phyloP scores from a whole-genome alignment of 2,113 vertebrate genomes.

The Columbina picui region DNA sequence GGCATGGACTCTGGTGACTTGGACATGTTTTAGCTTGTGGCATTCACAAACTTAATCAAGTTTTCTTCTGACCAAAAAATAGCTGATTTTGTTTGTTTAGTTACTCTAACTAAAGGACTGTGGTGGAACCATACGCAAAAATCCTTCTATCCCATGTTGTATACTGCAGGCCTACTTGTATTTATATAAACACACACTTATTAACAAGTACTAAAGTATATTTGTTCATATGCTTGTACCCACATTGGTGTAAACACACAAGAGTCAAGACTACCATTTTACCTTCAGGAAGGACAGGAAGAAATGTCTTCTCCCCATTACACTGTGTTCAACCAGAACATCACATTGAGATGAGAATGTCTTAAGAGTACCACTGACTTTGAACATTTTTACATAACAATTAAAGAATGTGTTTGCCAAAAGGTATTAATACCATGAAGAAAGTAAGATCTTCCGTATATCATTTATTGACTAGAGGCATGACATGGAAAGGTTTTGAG shows the following conservation, averaged over 20 bases:
- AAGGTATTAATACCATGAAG: neutral
- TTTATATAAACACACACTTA: neutral
- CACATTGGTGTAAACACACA: neutral
- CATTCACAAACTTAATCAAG: neutral
- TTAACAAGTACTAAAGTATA: neutral
- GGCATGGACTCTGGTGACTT: neutral
- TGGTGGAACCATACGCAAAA: neutral
- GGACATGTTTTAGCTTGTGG: neutral
- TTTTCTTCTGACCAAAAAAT: neutral
- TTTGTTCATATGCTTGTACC: neutral
- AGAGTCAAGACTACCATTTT: neutral
- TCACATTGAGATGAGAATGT: constrained; percentile 28
- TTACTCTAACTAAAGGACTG: neutral
- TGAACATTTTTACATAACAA: constrained; percentile 46
- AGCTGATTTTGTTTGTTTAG: neutral
- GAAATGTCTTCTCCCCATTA: neutral
- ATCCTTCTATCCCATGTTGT: neutral
- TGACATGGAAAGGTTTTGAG: neutral
- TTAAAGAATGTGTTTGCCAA: neutral
- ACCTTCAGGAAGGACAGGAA: neutral
- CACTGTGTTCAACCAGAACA: neutral
- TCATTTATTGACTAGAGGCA: neutral
- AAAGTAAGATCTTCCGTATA: neutral
- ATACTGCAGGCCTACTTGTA: neutral
- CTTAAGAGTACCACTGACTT: constrained; percentile 2